Evolutionary conservation across 2,797 vertebrate genomes (phyloP).

Genomic region (Cynodonichthys magdalenae): DNA sequence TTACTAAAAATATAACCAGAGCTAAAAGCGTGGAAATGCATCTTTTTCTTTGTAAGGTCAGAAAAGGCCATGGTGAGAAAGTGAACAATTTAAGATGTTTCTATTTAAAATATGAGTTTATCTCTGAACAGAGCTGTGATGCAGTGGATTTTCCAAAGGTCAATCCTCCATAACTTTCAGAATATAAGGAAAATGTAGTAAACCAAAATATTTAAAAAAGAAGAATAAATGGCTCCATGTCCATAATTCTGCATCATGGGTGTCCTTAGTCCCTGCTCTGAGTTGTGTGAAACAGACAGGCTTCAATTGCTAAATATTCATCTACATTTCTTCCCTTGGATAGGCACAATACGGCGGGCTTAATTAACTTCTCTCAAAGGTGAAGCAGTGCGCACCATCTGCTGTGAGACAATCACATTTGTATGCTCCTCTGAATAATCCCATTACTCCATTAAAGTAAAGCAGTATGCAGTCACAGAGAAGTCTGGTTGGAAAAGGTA

Average conservation of each 20-base stretch:
- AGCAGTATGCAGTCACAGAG: constrained; percentile 52
- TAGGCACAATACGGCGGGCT: constrained; percentile 98
- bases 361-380: constrained; percentile 99
- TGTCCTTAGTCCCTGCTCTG: constrained; percentile 89
- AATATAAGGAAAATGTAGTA: no score
- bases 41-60: constrained; percentile 50
- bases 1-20: constrained; percentile 6
- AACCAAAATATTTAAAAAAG: no score
- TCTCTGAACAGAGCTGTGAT: constrained; percentile 85
- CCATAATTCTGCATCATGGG: constrained; percentile 87
- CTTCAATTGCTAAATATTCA: constrained; percentile 99
- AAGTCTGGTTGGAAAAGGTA: constrained; percentile 66
- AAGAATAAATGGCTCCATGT: neutral
- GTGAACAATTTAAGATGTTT: constrained; percentile 31
- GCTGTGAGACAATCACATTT: constrained; percentile 98
- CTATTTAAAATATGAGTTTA: constrained; percentile 81
- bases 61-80: no score
- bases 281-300: constrained; percentile 90
- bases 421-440: constrained; percentile 97
- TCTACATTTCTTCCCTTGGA: constrained; percentile 97
- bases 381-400: constrained; percentile 99
- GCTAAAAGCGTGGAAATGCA: constrained; percentile 44
- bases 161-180: no score
- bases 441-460: constrained; percentile 85
- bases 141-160: constrained; percentile 77